Base-by-base conservation (phyloP, 2,888 invertebrate genomes). In the Machimus atricapillus region DNA sequence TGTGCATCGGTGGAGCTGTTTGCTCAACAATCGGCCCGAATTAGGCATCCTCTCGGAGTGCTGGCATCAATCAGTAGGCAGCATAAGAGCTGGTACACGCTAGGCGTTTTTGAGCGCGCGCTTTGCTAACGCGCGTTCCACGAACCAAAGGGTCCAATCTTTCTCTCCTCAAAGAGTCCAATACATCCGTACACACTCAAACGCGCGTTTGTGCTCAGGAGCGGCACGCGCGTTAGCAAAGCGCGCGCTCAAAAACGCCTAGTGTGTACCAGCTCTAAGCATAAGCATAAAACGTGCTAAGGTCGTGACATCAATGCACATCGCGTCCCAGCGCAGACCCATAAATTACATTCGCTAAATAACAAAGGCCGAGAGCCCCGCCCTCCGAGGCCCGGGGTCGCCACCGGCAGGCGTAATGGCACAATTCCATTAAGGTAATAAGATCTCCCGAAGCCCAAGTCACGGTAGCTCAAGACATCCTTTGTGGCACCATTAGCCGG, bases 381-480 rank as follows among this genome's bases (percentile, higher is more conserved):
- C 52, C 34, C 7, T 0, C 34, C 34, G 34, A 7, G 34, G 34
- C 6, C 34, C 34, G 6, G 34, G 52, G 12, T 40, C 7, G n/a
- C 52, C n/a, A n/a, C 52, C 52, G 7, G 23, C 66, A 19, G 12
- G 23, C 31, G 23, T 82, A 58, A 82, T 82, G 58, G 66, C 58
- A 66, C 56, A 82, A 82, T 82, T 82, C 82, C 82, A 82, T 82
- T 82, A 82, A 82, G 58, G 82, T 82, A 82, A 79, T 66, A 82
- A 58, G 66, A 82, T 82, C 82, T 16, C 16, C 14, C 27, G 58
- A 82, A 82, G 37, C 82, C n/a, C 82, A 23, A 37, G 82, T 82
- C 81, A 81, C 31, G 78, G 31, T 56, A 19, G 58, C 58, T 82
- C 58, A 58, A 82, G 82, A 82, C 58, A 66, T 82, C 31, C 66